Base-by-base conservation (phyloP, 1,140 invertebrate species). In the Pseudoatta argentina region DNA sequence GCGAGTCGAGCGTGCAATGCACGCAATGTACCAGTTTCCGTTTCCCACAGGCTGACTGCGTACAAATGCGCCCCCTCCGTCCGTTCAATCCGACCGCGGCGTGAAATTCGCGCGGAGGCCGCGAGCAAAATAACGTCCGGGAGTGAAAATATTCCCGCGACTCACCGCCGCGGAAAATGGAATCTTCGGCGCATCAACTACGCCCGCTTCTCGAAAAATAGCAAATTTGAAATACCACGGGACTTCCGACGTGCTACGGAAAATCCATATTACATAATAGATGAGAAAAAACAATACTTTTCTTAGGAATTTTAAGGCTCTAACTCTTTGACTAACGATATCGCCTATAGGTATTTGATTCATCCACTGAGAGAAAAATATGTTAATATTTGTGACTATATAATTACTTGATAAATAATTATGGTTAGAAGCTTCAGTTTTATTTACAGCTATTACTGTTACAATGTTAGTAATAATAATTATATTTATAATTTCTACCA, bases 151-250 rank as follows among this genome's bases (percentile, higher is more conserved):
- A 83, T 81, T 63, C 77, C 51, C 75, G 77, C 64, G 67, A 82
- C 77, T 86, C 88, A 67, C 53, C 24, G 87, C 57, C 73, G 87
- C 69, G 89, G 89, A 91, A 91, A 91, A 91, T 91, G 85, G 89
- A 90, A 90, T 91, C 86, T 90, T 87, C 87, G 73, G 88, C 82
- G 86, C 87, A 77, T 91, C 89, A 86, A 59, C 51, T 72, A 30
- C 16, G 53, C 39, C n/a, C 85, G 53, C 27, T 66, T 85, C 66
- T 75, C 79, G 86, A 63, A 39, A 88, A 88, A 88, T 67, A 55
- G 85, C 53, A 59, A 83, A 83, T 73, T 27, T 73, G 75, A 83
- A 75, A 57, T 57, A 30, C 27, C 27, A 57, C 69, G 34, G 16
- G 12, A n/a, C 66, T n/a, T 78, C 24, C 5, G 14, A 3, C 27